phyloP scores from a whole-genome alignment of 2,888 invertebrate genomes.

The Philereme transversata region DNA sequence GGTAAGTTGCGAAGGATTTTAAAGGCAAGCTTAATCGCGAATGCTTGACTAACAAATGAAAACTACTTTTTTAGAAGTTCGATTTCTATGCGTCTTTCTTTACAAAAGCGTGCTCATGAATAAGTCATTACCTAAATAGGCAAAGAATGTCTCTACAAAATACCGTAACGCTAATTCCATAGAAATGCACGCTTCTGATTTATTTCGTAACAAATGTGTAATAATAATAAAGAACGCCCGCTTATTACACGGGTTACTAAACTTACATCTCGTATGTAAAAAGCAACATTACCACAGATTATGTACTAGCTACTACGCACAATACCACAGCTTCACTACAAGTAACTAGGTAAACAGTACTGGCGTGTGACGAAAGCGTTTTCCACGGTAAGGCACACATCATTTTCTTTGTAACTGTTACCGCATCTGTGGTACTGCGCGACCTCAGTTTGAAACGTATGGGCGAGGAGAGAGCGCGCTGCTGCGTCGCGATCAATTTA shows the following conservation, averaged over 20 bases:
- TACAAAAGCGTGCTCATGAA: slow-evolving; percentile 7
- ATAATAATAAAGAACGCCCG: slow-evolving; percentile 15
- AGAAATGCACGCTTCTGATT: slow-evolving; percentile 21
- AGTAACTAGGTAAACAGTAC: slow-evolving; percentile 14
- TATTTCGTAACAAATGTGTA: slow-evolving; percentile 23
- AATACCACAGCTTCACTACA: slow-evolving; percentile 1
- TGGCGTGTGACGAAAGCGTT: slow-evolving; percentile 62
- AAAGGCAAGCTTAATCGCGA: no score
- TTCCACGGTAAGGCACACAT: slow-evolving; percentile 62
- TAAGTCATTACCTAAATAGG: neutral
- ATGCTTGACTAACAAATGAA: no score
- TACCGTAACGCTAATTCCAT: slow-evolving; percentile 12
- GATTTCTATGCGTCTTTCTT: no score
- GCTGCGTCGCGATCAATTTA: slow-evolving; percentile 3
- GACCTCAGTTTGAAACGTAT: slow-evolving; percentile 29
- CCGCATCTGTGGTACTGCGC: slow-evolving; percentile 20
- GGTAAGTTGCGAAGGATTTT: no score
- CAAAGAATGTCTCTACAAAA: neutral
- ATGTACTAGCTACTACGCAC: slow-evolving; percentile 4
- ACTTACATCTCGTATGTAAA: slow-evolving; percentile 34
- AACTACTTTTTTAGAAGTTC: no score
- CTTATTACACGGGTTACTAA: slow-evolving; percentile 34
- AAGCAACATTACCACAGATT: slow-evolving; percentile 36
- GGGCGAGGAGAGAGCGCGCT: slow-evolving; percentile 24
- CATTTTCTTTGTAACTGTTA: slow-evolving; percentile 39